These are phyloP conservation scores for Antitype chi DNA, from an alignment of 2,888 invertebrate genomes.

Conservation along the genomic window DNA sequence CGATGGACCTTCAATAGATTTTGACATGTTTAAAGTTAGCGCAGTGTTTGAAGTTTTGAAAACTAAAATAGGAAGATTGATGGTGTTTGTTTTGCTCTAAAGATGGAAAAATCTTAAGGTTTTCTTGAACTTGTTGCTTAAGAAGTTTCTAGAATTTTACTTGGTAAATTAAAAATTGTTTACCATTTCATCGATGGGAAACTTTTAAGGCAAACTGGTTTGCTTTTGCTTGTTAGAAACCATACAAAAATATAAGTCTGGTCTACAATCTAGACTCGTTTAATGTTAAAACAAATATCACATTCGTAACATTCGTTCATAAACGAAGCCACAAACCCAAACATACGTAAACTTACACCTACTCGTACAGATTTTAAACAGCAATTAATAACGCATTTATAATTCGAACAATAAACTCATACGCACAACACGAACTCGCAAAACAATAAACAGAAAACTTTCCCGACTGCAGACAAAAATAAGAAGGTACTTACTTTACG, in stretches of 20 bases:
- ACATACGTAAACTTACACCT: background rate
- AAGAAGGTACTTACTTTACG: slow-evolving; percentile 30
- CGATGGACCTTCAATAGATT: slow-evolving; percentile 51
- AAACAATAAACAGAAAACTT: slow-evolving; percentile 40
- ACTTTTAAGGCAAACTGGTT: too few relatives aligned
- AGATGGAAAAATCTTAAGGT: background rate
- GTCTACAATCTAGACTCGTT: background rate
- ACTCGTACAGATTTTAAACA: slow-evolving; percentile 18
- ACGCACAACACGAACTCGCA: background rate
- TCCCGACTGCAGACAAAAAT: slow-evolving; percentile 41
- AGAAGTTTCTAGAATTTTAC: background rate
- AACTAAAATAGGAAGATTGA: background rate
- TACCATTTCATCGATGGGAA: background rate
- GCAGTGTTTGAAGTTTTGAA: background rate
- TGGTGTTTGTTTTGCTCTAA: background rate
- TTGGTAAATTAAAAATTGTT: background rate
- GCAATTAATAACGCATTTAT: slow-evolving; percentile 25
- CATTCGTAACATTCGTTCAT: background rate
- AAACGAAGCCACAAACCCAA: background rate
- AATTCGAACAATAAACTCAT: slow-evolving; percentile 19
- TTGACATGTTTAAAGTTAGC: slow-evolving; percentile 46
- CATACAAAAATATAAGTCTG: too few relatives aligned
- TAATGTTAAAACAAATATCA: background rate
- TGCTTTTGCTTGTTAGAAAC: background rate
- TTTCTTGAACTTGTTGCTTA: background rate